phyloP scores from a whole-genome alignment of 1,140 invertebrate species.

The Chrysomallon squamiferum region DNA sequence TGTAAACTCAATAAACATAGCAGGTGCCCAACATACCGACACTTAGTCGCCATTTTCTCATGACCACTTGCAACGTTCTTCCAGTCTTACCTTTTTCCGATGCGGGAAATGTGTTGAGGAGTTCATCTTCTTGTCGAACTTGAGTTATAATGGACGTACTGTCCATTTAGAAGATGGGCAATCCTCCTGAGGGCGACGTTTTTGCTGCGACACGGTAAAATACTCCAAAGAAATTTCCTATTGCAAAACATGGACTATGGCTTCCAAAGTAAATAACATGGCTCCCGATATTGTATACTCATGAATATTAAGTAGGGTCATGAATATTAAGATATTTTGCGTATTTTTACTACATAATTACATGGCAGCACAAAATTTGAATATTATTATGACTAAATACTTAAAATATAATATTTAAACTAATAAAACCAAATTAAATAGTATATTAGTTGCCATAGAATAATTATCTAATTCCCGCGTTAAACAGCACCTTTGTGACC shows the following conservation, averaged over 20 bases:
- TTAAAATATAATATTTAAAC: background rate
- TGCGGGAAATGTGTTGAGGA: conserved; percentile 86
- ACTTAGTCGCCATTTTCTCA: conserved; percentile 33
- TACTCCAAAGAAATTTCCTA: conserved; percentile 30
- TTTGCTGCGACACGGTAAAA: conserved; percentile 33
- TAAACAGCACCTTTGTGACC: background rate
- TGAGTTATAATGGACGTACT: conserved; percentile 98
- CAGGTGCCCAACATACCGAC: conserved; percentile 14
- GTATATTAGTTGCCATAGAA: background rate
- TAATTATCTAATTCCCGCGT: background rate
- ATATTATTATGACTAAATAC: background rate
- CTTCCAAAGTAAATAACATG: conserved; percentile 31
- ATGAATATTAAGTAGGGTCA: conserved; percentile 46
- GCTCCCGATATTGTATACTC: conserved; percentile 27
- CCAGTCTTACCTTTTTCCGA: conserved; percentile 82
- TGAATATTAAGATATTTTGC: conserved; percentile 24
- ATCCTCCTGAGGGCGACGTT: conserved; percentile 49
- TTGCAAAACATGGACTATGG: conserved; percentile 33
- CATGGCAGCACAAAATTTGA: background rate
- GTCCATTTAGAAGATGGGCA: conserved; percentile 80
- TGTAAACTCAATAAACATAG: background rate
- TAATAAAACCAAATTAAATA: background rate
- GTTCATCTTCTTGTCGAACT: conserved; percentile 95
- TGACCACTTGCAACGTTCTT: conserved; percentile 29
- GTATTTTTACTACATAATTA: background rate